Percentiles rank a stretch among this genome's conserved stretches.
phyloP scores from a whole-genome alignment of 2,113 vertebrate genomes.

The Pteropus alecto region DNA sequence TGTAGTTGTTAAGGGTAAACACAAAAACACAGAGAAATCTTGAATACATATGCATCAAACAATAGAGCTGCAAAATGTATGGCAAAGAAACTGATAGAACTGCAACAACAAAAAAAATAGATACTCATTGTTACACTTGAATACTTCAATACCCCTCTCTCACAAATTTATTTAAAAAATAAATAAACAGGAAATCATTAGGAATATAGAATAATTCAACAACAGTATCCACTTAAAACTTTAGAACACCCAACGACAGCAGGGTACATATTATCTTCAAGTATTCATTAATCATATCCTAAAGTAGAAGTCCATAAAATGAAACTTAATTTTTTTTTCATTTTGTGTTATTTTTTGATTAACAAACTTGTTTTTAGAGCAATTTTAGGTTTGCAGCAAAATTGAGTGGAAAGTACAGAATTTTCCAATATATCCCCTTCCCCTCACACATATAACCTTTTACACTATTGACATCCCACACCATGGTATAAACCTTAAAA shows the following conservation, averaged over 20 bases:
- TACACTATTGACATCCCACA: too few relatives aligned
- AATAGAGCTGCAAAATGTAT: neutral
- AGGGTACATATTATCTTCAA: neutral
- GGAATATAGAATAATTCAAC: neutral
- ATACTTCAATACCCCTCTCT: neutral
- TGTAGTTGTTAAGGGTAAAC: neutral
- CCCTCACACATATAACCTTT: too few relatives aligned
- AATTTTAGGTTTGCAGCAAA: too few relatives aligned
- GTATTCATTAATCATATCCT: neutral
- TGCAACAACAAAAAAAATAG: neutral
- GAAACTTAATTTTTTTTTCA: neutral
- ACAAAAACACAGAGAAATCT: neutral
- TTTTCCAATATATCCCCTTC: too few relatives aligned
- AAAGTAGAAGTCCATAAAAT: neutral
- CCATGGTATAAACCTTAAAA: neutral
- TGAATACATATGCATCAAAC: neutral
- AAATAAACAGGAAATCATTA: neutral
- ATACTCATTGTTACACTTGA: neutral
- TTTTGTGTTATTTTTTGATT: too few relatives aligned
- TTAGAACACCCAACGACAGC: neutral
- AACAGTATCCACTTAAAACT: neutral
- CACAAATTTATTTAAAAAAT: neutral
- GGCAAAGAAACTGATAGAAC: neutral
- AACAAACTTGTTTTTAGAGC: too few relatives aligned
- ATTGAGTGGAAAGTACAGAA: too few relatives aligned